Base-by-base conservation (phyloP, 2,888 invertebrate species). In the Aquatica leii region DNA sequence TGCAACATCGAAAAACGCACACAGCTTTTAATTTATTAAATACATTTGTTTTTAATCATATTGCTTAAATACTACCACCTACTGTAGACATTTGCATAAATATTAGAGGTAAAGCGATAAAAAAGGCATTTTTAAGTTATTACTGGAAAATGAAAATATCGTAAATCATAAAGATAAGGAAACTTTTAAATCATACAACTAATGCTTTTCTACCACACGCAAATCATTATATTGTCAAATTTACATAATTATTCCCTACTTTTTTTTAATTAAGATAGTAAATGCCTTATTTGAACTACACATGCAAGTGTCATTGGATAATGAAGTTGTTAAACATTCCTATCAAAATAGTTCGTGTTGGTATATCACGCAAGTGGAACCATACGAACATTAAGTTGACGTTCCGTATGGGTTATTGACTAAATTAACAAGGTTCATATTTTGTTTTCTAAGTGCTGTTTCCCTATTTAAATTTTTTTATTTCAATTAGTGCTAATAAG, bases 241-340 rank as follows among this genome's bases (percentile, higher is more conserved):
- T 76, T 75, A 63, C 76, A 77, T 77, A 76, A 76, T 76, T 74
- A 75, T 76, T 73, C 74, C 68, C 72, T 73, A n/a, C 60, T 68
- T 72, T 75, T 73, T n/a, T 73, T 75, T 76, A 76, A 75, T 77
- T 77, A 76, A 75, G 75, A 74, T 72, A 73, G 68, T 66, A 70
- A 65, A 70, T 69, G 70, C 74, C 68, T 71, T 68, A 71, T 68
- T 66, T 59, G 66, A 68, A 67, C 62, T 70, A 70, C 71, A 75
- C 76, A 76, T 76, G 76, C 75, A 69, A 77, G 70, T 76, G 74
- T 75, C 75, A 73, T 72, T 71, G 68, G 64, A 59, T 75, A 77
- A 77, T 77, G 72, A 74, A 77, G 77, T 77, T 77, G 76, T 77
- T 75, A 62, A 70, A 71, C 70, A 74, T 73, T 69, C 63, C 67